Conservation (phyloP, 2,888 invertebrate species). For the Nomada fucata region DNA sequence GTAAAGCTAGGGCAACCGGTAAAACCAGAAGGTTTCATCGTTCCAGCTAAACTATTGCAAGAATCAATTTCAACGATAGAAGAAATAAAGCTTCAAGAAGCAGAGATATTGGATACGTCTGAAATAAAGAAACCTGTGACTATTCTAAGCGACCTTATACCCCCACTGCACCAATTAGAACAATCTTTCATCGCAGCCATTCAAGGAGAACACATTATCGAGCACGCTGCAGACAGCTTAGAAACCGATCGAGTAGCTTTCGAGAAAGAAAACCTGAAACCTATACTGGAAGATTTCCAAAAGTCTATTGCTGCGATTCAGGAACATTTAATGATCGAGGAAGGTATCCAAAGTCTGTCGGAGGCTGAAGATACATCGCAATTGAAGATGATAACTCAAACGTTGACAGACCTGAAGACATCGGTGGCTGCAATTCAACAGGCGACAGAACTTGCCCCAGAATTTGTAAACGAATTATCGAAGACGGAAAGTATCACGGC, state of each 20-base stretch:
- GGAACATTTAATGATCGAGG: conserved; percentile 70
- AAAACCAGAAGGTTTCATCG: conserved; percentile 41
- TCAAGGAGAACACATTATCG: conserved; percentile 50
- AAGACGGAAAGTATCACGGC: conserved; percentile 71
- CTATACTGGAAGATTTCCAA: conserved; percentile 74
- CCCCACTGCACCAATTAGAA: conserved; percentile 64
- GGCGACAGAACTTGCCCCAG: conserved; percentile 31
- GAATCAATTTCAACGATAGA: conserved; percentile 67
- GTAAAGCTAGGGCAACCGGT: conserved; percentile 1
- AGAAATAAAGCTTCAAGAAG: conserved; percentile 60
- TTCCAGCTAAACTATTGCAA: conserved; percentile 56
- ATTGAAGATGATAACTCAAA: conserved; percentile 72
- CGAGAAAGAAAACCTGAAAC: conserved; percentile 38
- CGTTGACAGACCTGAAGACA: conserved; percentile 72
- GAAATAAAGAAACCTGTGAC: conserved; percentile 50
- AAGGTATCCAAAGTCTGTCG: conserved; percentile 60
- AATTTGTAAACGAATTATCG: conserved; percentile 43
- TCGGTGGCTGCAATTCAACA: conserved; percentile 69
- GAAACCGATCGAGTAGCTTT: conserved; percentile 5
- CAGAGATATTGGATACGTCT: conserved; percentile 41
- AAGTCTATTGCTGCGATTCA: conserved; percentile 74
- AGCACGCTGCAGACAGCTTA: conserved; percentile 24
- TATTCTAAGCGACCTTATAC: conserved; percentile 51
- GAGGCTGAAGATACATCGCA: conserved; percentile 64
- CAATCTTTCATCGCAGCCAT: conserved; percentile 61